phyloP scores from a whole-genome alignment of 2,888 invertebrate species.

The Subacronicta megacephala region DNA sequence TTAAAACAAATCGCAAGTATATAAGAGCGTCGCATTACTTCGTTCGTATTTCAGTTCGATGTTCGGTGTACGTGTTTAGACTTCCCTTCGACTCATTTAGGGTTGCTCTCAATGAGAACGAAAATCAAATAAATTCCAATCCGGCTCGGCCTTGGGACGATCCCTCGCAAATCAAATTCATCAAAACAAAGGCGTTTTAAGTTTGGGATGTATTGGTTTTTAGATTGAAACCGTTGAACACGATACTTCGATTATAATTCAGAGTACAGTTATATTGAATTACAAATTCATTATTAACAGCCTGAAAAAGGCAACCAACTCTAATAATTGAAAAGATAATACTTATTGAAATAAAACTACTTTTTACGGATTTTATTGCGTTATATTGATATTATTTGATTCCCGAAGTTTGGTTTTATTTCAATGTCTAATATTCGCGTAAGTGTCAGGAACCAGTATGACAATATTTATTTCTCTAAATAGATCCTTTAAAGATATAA shows the following conservation, averaged over 20 bases:
- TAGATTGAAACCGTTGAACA: constrained; percentile 1
- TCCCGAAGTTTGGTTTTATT: too few relatives aligned
- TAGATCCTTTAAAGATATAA: too few relatives aligned
- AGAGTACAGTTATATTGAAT: too few relatives aligned
- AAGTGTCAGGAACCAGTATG: too few relatives aligned
- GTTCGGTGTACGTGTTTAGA: constrained; percentile 39
- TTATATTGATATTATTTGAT: too few relatives aligned
- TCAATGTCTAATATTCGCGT: too few relatives aligned
- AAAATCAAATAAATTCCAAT: constrained; percentile 54
- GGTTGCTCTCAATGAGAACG: constrained; percentile 28
- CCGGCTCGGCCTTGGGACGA: constrained; percentile 20
- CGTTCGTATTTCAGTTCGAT: constrained; percentile 21
- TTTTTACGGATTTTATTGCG: too few relatives aligned
- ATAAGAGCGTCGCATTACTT: constrained; percentile 20
- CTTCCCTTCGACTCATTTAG: constrained; percentile 40
- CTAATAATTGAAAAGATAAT: too few relatives aligned
- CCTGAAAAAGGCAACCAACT: too few relatives aligned
- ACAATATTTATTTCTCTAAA: too few relatives aligned
- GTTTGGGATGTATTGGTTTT: constrained; percentile 17
- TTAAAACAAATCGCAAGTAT: constrained; percentile 24
- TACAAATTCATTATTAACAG: too few relatives aligned
- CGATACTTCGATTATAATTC: constrained; percentile 4
- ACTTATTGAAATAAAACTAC: too few relatives aligned
- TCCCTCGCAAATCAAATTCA: constrained; percentile 44
- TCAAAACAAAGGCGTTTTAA: constrained; percentile 36